Base-by-base conservation (phyloP, 2,888 invertebrate genomes). In the Heliconius ethilla region DNA sequence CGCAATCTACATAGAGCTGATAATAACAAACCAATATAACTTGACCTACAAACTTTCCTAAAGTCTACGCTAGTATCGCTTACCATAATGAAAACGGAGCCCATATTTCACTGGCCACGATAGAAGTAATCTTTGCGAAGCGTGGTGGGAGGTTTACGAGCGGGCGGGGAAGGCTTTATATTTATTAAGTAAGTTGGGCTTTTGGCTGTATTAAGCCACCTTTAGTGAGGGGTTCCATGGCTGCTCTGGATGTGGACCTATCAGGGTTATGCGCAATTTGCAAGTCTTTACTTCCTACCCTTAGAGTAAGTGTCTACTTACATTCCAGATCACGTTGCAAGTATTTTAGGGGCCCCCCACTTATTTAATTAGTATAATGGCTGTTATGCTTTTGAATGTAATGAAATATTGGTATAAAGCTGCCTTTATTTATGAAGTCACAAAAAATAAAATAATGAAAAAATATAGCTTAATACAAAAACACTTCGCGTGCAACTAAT, bases 171-270 rank as follows among this genome's bases (percentile, higher is more conserved):
- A 94, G 91, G 93, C 94, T 94, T 95, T 95, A 94, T 94, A 94
- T 94, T 95, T 95, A 94, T 94, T 94, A 94, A 94, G 94, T 94
- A 95, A 94, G 94, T 94, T 95, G 91, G 93, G 93, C 93, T 94
- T 93, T 94, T 86, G 94, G 93, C 87, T 88, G 89, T 91, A 94
- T 94, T 94, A 94, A 94, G 93, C 94, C 93, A 94, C 93, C 94
- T 94, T 94, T 93, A 93, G 92, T 87, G 89, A 89, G 91, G 91
- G 92, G 90, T 86, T 85, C 89, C 88, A 89, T 90, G 91, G 88
- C 89, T 89, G 88, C 85, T 79, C 79, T 78, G 77, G 79, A 79
- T 79, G 78, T 78, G 80, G 79, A 80, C 79, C 78, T 78, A 76
- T 62, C 80, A 78, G 79, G 80, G 75, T 81, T 76, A 80, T 82